phyloP scores from a whole-genome alignment of 2,888 invertebrate species.

The Tipula confusa region DNA sequence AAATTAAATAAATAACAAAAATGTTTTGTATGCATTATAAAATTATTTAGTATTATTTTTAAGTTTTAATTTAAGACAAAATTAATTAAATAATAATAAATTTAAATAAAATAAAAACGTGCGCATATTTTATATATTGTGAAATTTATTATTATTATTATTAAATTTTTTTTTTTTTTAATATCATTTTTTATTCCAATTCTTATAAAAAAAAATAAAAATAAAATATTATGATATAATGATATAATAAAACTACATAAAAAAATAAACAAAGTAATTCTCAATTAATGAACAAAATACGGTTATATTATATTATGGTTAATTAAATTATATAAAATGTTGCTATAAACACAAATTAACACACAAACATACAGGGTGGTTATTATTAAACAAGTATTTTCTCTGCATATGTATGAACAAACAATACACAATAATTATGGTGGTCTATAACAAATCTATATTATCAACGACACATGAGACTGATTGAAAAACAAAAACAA shows the following conservation, averaged over 20 bases:
- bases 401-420: background rate
- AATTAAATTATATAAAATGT: background rate
- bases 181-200: background rate
- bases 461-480: background rate
- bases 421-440: background rate
- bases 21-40: conserved; percentile 25
- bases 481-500: background rate
- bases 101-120: background rate
- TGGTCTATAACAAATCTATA: background rate
- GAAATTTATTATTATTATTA: background rate
- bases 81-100: conserved; percentile 20
- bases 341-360: background rate
- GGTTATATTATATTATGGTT: background rate
- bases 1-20: background rate
- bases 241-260: background rate
- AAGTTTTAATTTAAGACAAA: background rate
- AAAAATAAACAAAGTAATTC: background rate
- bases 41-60: conserved; percentile 9
- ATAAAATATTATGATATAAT: too few species aligned
- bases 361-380: background rate
- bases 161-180: background rate
- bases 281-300: conserved; percentile 20
- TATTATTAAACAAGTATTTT: background rate
- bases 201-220: background rate
- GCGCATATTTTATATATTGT: background rate